Evolutionary conservation across 2,888 invertebrate species (phyloP).

Genomic region (Neocrepidodera transversa): DNA sequence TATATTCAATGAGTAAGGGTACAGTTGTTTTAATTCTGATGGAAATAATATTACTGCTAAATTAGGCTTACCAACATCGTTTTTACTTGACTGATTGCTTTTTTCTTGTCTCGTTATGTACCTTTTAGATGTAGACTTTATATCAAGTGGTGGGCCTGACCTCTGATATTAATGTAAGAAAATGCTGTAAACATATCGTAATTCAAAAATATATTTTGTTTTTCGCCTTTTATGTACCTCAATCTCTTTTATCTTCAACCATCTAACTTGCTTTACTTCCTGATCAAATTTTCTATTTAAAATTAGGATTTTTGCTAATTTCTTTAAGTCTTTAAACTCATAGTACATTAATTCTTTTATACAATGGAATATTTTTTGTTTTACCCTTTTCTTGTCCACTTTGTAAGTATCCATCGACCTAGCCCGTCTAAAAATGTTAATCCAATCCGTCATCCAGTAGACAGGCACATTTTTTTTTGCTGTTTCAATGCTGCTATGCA

Average conservation of each 20-base stretch:
- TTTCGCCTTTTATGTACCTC: neutral
- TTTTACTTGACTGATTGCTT: no score
- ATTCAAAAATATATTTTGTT: no score
- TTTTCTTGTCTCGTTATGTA: neutral
- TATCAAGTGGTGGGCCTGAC: neutral
- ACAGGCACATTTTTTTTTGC: neutral
- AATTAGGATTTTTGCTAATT: no score
- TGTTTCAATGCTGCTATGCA: neutral
- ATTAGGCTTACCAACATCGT: no score
- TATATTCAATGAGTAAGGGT: neutral
- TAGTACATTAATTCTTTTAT: neutral
- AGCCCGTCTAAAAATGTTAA: slow-evolving; percentile 1
- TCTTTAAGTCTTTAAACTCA: neutral
- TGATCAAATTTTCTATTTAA: neutral
- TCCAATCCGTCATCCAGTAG: neutral
- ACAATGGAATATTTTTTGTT: neutral
- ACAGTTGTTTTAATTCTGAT: neutral
- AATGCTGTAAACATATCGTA: no score
- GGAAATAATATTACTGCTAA: neutral
- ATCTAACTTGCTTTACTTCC: neutral
- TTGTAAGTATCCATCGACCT: neutral
- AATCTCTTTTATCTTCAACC: neutral
- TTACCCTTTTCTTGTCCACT: neutral
- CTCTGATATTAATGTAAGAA: no score
- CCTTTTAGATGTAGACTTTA: neutral